Base-by-base conservation (phyloP, 64 coral and sea anemone species). In the Actinia tenebrosa region DNA sequence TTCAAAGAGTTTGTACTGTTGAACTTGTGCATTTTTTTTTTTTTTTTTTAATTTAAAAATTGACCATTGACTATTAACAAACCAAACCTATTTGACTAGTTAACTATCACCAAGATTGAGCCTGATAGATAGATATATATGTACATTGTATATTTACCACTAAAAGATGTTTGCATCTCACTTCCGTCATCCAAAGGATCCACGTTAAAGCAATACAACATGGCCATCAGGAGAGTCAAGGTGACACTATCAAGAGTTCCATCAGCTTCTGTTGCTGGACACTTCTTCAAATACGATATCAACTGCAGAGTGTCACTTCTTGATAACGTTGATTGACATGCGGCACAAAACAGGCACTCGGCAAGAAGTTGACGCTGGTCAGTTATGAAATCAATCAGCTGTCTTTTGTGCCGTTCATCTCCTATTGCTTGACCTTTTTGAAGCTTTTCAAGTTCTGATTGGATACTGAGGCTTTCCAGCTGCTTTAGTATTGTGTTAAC, bases 291-390 rank as follows among this genome's bases (percentile, higher is more conserved):
- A 60, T 81, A 93, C 42, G 72, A 87, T 13, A 94, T 22, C 6
- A 93, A 83, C 80, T 89, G 88, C 14, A 96, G 82, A 77, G 84
- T 85, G 84, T 99, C 96, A 69, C 77, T 66, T 78, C 85, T 99
- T 90, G 96, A 80, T 9, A 99, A 69, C 10, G 93, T 93, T 88
- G 93, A 92, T 44, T 99, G 96, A 89, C 93, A 99, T 66, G 96
- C 96, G 66, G 94, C 85, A 19, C 96, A 94, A 78, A 92, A 99
- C 80, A 99, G 44, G 89, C 93, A 92, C 53, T 99, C 96, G 0
- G 96, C 96, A n/a, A 99, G 30, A 61, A 99, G 96, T 83, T 95
- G 93, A 45, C 91, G 83, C 56, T 99, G 96, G 68, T 99, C 96
- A 55, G 96, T 95, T 7, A 99, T 99, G 22, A 99, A 94, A 86